phyloP scores from a whole-genome alignment of 2,113 vertebrate genomes.

The Nothobranchius furzeri region DNA sequence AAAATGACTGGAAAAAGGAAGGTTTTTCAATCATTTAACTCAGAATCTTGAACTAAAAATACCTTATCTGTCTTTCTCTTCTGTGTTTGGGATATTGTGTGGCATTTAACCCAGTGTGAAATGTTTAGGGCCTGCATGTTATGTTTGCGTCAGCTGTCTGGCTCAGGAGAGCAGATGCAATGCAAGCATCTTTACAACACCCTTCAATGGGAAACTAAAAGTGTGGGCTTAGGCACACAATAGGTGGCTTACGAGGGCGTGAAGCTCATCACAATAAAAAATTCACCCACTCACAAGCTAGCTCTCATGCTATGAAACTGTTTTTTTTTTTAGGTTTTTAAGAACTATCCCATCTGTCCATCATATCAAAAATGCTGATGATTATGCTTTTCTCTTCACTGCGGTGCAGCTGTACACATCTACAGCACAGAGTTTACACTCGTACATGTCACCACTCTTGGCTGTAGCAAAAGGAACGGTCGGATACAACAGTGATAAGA shows the following conservation, averaged over 20 bases:
- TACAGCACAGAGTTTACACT: not conserved
- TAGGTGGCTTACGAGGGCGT: slow-evolving; percentile 63
- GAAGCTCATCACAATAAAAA: slow-evolving; percentile 65
- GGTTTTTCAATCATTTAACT: too few relatives aligned
- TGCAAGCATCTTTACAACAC: slow-evolving; percentile 73
- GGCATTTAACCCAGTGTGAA: slow-evolving; percentile 22
- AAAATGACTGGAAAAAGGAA: too few relatives aligned
- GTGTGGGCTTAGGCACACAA: slow-evolving; percentile 70
- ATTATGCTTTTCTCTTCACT: not conserved
- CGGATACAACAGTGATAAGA: slow-evolving; percentile 45
- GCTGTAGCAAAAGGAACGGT: slow-evolving; percentile 12
- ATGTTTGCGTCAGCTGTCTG: slow-evolving; percentile 75
- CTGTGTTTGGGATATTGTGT: slow-evolving; percentile 6
- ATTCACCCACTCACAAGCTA: slow-evolving; percentile 37
- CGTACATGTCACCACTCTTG: not conserved
- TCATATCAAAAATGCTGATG: too few relatives aligned
- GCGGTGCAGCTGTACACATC: not conserved
- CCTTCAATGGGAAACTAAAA: slow-evolving; percentile 56
- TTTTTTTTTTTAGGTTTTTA: not conserved
- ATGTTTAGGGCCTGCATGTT: slow-evolving; percentile 45
- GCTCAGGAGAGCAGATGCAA: slow-evolving; percentile 46
- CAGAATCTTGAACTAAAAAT: too few relatives aligned
- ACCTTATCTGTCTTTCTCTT: too few relatives aligned
- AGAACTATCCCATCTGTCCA: not conserved
- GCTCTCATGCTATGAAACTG: not conserved